Evolutionary conservation across 2,888 invertebrate species (phyloP).

Genomic region (Tethea ocularis): DNA sequence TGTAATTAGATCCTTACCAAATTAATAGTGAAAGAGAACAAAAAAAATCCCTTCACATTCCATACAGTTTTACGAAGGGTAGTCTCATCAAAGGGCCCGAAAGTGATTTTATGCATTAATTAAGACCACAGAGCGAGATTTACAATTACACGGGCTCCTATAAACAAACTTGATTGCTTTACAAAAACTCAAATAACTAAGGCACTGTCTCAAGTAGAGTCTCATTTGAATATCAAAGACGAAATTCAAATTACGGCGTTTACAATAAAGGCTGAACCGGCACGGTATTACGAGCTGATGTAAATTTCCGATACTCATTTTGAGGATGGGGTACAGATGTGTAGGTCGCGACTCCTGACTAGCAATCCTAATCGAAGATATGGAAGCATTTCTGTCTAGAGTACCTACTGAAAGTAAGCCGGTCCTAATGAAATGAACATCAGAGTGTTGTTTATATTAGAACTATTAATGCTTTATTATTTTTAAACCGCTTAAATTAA

Average conservation of each 20-base stretch:
- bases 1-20: slow-evolving; percentile 32
- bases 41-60: slow-evolving; percentile 48
- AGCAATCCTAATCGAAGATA: slow-evolving; percentile 21
- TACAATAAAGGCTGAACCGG: slow-evolving; percentile 82
- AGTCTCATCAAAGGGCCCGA: slow-evolving; percentile 59
- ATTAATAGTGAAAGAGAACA: slow-evolving; percentile 39
- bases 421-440: no score
- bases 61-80: slow-evolving; percentile 53
- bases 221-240: slow-evolving; percentile 84
- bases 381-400: no score
- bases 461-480: no score
- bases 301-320: slow-evolving; percentile 84
- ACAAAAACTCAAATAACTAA: slow-evolving; percentile 84
- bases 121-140: slow-evolving; percentile 80
- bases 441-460: no score
- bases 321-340: slow-evolving; percentile 77
- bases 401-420: no score
- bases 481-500: no score
- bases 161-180: slow-evolving; percentile 84
- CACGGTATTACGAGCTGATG: slow-evolving; percentile 81
- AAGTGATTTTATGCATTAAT: slow-evolving; percentile 79
- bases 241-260: slow-evolving; percentile 83
- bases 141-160: slow-evolving; percentile 79
- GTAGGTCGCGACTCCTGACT: slow-evolving; percentile 64
- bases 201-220: slow-evolving; percentile 83